Evolutionary conservation across 1,140 invertebrate species (phyloP).

Genomic region (Drosophila sturtevanti): DNA sequence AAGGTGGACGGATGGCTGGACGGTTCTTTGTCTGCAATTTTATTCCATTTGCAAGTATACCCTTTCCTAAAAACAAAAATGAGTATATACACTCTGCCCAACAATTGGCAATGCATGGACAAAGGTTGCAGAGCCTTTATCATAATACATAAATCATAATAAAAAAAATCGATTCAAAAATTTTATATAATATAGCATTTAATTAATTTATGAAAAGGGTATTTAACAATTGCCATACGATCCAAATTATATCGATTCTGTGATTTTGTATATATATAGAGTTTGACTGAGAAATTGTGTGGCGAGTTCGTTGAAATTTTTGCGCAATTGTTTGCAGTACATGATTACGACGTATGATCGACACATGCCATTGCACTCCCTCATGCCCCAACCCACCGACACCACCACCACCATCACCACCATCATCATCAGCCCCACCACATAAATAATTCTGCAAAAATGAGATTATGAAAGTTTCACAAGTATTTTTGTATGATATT

Average conservation of each 20-base stretch:
- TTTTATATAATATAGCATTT: too few relatives aligned
- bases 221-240: background rate
- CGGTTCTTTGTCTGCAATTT: slow-evolving; percentile 14
- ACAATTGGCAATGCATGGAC: too few relatives aligned
- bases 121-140: too few relatives aligned
- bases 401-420: too few relatives aligned
- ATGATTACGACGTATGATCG: slow-evolving; percentile 4
- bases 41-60: background rate
- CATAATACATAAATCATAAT: too few relatives aligned
- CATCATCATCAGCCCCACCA: background rate
- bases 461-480: background rate
- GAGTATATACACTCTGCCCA: background rate
- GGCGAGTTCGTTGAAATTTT: background rate
- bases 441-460: background rate
- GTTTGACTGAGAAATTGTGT: background rate
- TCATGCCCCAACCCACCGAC: background rate
- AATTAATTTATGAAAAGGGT: too few relatives aligned
- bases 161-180: too few relatives aligned
- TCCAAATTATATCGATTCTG: background rate
- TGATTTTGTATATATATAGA: background rate
- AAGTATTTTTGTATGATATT: too few relatives aligned
- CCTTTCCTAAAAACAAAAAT: background rate
- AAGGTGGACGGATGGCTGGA: slow-evolving; percentile 3
- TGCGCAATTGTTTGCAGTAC: background rate
- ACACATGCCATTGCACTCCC: background rate